These are phyloP conservation scores for Forbesichthys agassizii DNA, from an alignment of 2,113 vertebrate genomes.

Conservation along the genomic window DNA sequence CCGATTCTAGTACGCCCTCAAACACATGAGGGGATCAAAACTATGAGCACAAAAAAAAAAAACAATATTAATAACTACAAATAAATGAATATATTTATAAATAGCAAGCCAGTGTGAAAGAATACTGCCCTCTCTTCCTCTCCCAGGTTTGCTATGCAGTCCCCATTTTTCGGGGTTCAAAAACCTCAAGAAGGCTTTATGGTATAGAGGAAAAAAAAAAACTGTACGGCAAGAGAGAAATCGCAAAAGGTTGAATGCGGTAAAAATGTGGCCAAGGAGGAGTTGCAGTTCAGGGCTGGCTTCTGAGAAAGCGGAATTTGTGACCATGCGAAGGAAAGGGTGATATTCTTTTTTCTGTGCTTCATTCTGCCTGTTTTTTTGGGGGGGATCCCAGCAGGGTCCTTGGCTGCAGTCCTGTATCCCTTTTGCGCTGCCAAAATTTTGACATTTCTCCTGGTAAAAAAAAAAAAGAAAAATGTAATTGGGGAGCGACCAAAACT, in stretches of 20 bases:
- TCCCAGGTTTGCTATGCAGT: slow-evolving; percentile 66
- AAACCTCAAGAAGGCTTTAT: slow-evolving; percentile 68
- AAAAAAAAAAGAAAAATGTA: slow-evolving; percentile 71
- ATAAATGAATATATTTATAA: slow-evolving; percentile 29
- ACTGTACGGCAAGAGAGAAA: slow-evolving; percentile 77
- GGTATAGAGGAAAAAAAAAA: slow-evolving; percentile 51
- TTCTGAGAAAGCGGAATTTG: slow-evolving; percentile 82
- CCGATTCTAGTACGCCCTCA: slow-evolving; percentile 43
- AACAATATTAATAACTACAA: slow-evolving; percentile 33
- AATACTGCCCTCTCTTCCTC: slow-evolving; percentile 61
- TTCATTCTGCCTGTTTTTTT: slow-evolving; percentile 79
- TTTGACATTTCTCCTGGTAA: slow-evolving; percentile 79
- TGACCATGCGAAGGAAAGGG: slow-evolving; percentile 83
- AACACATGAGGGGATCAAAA: slow-evolving; percentile 55
- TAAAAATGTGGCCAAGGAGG: slow-evolving; percentile 77
- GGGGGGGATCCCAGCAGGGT: slow-evolving; percentile 85
- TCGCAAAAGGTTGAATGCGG: slow-evolving; percentile 79
- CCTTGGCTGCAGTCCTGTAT: slow-evolving; percentile 85
- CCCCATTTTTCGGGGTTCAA: slow-evolving; percentile 71
- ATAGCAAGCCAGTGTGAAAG: slow-evolving; percentile 57
- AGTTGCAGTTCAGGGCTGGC: slow-evolving; percentile 76
- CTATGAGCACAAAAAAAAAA: slow-evolving; percentile 47
- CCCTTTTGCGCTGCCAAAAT: slow-evolving; percentile 82
- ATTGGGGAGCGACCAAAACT: slow-evolving; percentile 64
- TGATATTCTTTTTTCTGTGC: slow-evolving; percentile 72